Base-by-base conservation (phyloP, 64 coral and sea anemone genomes). In the Trachythela sp. region DNA sequence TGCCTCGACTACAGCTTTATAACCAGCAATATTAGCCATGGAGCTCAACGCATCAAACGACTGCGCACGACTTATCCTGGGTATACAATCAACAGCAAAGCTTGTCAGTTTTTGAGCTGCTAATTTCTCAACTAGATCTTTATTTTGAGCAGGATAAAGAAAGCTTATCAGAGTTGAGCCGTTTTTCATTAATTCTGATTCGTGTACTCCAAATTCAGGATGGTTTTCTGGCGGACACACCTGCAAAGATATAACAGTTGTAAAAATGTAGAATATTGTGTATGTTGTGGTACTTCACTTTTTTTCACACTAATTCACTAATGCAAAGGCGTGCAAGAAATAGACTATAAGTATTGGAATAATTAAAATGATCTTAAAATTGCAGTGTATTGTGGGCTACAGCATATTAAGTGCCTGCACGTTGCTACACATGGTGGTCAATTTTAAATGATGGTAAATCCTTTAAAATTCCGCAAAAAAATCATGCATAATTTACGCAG, bases 21-120 rank as follows among this genome's bases (percentile, higher is more conserved):
- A 99, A 36, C 96, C 96, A 84, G 96, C 96, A 40, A 99, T 99
- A 49, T 99, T 99, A 42, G 96, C 96, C 96, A 99, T 99, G 15
- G 96, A 99, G 50, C 93, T 99, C 29, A 94, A 85, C 15, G 89
- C 96, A 85, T 99, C 96, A 77, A 93, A 98, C 22, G 88, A 26
- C 35, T 98, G 95, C 13, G 95, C 95, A 37, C 95, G 88, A 33
- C 93, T 94, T 10, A 98, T 98, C 41, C 95, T 85, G n/a, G 95
- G 93, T 33, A 98, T 94, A 80, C 95, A 98, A 67, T 98, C 95
- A 4, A 98, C 95, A 10, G 80, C 93, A 93, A 98, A 98, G 48
- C 93, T 93, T 14, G 93, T 98, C 24, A 98, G 94, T 77, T 93
- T 94, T 48, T 48, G 90, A 33, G 94, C 91, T 30, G 91, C 93